These are phyloP conservation scores for Thelaira solivaga DNA, from an alignment of 2,888 invertebrate genomes.

Conservation along the genomic window DNA sequence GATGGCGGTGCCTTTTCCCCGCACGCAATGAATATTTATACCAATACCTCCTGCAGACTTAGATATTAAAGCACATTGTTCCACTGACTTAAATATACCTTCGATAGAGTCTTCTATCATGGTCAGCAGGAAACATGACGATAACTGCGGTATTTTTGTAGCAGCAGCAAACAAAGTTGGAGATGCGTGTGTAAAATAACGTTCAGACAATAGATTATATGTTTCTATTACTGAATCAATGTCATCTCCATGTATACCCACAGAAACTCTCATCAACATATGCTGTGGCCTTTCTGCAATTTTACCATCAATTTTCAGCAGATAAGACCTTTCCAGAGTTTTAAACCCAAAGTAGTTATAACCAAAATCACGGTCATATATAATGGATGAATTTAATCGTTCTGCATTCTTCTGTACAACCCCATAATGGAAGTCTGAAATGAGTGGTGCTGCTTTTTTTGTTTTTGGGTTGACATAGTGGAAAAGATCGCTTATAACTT, in stretches of 20 bases:
- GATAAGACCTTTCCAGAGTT: conserved; percentile 96
- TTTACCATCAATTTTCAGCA: conserved; percentile 93
- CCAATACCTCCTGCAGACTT: conserved; percentile 99
- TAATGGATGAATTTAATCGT: conserved; percentile 93
- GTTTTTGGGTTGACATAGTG: conserved; percentile 86
- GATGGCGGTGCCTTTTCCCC: conserved; percentile 93
- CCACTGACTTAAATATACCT: conserved; percentile 94
- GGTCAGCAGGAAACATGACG: conserved; percentile 95
- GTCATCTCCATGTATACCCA: conserved; percentile 97
- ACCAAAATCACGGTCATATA: conserved; percentile 96
- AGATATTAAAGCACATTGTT: conserved; percentile 95
- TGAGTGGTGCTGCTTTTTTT: conserved; percentile 86
- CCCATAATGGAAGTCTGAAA: conserved; percentile 88
- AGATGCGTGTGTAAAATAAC: conserved; percentile 98
- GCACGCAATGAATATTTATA: conserved; percentile 95
- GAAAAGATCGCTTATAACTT: conserved; percentile 93
- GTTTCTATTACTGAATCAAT: conserved; percentile 95
- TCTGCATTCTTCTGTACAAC: conserved; percentile 93
- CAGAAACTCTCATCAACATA: conserved; percentile 97
- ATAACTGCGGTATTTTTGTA: conserved; percentile 93
- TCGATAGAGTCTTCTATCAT: conserved; percentile 97
- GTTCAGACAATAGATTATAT: conserved; percentile 95
- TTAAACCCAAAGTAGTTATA: conserved; percentile 99
- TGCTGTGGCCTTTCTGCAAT: conserved; percentile 98
- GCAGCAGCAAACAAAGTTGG: conserved; percentile 98